phyloP scores from a whole-genome alignment of 2,888 invertebrate genomes.

The Idaea straminata region DNA sequence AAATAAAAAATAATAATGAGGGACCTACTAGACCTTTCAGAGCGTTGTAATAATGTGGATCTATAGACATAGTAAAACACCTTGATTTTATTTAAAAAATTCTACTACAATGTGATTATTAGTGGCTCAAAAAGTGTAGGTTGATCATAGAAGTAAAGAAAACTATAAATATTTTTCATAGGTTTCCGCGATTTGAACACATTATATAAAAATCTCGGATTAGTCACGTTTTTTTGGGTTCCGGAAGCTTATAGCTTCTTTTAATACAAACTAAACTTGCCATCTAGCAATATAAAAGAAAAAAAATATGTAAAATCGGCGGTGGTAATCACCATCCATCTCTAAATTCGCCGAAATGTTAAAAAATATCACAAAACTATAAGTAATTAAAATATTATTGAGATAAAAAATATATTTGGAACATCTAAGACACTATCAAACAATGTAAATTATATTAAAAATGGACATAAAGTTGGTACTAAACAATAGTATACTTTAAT shows the following conservation, averaged over 20 bases:
- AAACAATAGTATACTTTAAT: not conserved
- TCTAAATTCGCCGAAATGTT: slow-evolving; percentile 1
- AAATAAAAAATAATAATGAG: not conserved
- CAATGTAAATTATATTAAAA: not conserved
- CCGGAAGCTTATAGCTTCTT: too few species aligned
- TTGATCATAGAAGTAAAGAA: not conserved
- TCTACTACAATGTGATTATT: not conserved
- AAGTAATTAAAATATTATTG: slow-evolving; percentile 9
- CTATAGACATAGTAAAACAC: not conserved
- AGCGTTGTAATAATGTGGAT: not conserved
- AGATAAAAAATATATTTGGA: not conserved
- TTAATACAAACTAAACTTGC: not conserved
- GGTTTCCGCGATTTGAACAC: too few species aligned
- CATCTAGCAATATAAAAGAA: not conserved
- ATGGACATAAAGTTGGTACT: not conserved
- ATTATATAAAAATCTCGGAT: too few species aligned
- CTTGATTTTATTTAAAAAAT: not conserved
- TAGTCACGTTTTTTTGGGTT: too few species aligned
- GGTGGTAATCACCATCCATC: not conserved
- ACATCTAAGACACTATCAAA: not conserved
- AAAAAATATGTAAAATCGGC: not conserved
- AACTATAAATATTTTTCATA: not conserved
- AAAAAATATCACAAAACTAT: not conserved
- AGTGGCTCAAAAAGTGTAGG: not conserved
- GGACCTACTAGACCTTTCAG: not conserved